These are phyloP conservation scores for Brachyhypopomus occidentalis DNA, from an alignment of 2,113 vertebrate genomes.

Conservation along the genomic window DNA sequence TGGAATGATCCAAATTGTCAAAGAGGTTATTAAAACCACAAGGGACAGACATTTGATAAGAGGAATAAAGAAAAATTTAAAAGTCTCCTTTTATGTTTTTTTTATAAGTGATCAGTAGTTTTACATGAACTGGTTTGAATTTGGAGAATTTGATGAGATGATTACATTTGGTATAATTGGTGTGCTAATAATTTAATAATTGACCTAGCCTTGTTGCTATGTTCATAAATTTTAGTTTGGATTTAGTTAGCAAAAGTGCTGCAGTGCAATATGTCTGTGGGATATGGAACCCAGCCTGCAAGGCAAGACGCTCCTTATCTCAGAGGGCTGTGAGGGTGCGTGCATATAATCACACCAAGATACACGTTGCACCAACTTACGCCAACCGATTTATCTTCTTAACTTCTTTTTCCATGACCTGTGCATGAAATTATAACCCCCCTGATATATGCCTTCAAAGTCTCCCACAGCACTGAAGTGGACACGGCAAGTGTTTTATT, in stretches of 20 bases:
- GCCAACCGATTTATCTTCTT: too few species aligned
- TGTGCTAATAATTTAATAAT: conserved; percentile 13
- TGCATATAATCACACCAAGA: not conserved
- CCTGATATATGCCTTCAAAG: too few species aligned
- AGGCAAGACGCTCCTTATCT: not conserved
- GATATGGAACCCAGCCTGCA: conserved; percentile 2
- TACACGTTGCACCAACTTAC: not conserved
- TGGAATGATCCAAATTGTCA: too few species aligned
- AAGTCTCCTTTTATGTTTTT: conserved; percentile 12
- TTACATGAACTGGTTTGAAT: conserved; percentile 6
- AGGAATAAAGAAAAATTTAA: conserved; percentile 1
- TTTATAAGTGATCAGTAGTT: conserved; percentile 15
- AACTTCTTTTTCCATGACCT: too few species aligned
- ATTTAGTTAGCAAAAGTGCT: not conserved
- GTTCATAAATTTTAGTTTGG: conserved; percentile 2
- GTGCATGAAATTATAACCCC: too few species aligned
- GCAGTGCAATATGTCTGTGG: not conserved
- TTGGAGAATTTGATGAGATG: conserved; percentile 14
- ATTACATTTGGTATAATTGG: not conserved
- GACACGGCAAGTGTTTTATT: too few species aligned
- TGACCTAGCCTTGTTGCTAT: conserved; percentile 10
- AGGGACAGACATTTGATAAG: not conserved
- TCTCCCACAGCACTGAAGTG: too few species aligned
- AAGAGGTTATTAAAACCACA: too few species aligned
- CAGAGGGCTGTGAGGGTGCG: not conserved